Conservation (phyloP, 1,140 invertebrate species). For the Amyelois transitella region DNA sequence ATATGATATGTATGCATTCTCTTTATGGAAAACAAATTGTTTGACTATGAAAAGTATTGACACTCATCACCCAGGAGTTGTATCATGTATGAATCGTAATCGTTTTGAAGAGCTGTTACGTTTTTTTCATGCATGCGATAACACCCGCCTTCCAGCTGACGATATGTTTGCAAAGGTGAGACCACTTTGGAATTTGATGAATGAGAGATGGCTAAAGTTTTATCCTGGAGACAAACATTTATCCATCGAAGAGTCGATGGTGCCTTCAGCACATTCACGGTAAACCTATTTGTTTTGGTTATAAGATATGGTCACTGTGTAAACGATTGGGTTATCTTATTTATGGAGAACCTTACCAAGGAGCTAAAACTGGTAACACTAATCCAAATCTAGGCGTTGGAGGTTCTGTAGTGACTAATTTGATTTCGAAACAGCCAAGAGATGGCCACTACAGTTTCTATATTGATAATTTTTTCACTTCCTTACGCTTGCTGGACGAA, state of each 20-base stretch:
- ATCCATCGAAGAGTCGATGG: slow-evolving; percentile 14
- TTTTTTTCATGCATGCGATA: no score
- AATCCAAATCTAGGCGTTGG: slow-evolving; percentile 18
- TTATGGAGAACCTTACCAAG: slow-evolving; percentile 8
- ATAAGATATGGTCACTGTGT: slow-evolving; percentile 2
- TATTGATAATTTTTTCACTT: slow-evolving; percentile 5
- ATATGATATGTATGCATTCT: no score
- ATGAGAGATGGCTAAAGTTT: no score
- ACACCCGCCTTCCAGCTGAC: no score
- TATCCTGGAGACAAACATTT: not conserved
- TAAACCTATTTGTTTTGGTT: slow-evolving; percentile 13
- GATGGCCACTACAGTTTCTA: slow-evolving; percentile 11
- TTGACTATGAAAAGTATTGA: no score
- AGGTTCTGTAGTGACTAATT: no score
- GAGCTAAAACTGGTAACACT: slow-evolving; percentile 14
- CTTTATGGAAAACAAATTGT: no score
- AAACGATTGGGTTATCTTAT: slow-evolving; percentile 9
- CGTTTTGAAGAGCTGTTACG: no score
- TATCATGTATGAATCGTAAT: no score
- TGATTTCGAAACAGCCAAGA: slow-evolving; percentile 12
- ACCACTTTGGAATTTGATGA: no score
- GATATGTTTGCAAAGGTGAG: no score
- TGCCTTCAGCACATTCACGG: slow-evolving; percentile 15
- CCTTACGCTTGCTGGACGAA: slow-evolving; percentile 11
- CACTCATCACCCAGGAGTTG: no score